Evolutionary conservation across 2,113 vertebrate genomes (phyloP).

Genomic region (Progne subis): DNA sequence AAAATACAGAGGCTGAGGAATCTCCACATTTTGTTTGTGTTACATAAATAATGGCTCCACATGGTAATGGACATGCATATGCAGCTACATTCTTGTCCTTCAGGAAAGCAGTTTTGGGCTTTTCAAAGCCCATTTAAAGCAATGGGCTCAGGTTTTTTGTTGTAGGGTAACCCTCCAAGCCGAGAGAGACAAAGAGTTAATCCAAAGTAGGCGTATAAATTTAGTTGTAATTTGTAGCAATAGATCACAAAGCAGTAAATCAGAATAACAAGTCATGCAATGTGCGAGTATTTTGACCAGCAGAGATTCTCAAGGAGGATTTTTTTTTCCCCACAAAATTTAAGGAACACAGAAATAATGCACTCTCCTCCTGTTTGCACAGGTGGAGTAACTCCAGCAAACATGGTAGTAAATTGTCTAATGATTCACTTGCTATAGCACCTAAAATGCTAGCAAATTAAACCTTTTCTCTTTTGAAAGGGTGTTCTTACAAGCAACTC

Average conservation of each 20-base stretch:
- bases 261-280: not conserved
- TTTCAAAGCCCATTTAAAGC: not conserved
- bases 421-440: not conserved
- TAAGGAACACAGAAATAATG: not conserved
- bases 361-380: not conserved
- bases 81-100: not conserved
- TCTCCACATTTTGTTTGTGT: not conserved
- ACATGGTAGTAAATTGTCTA: not conserved
- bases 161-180: not conserved
- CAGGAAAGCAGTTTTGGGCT: not conserved
- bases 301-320: rapidly evolving
- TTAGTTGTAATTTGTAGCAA: not conserved
- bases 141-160: not conserved
- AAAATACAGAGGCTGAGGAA: not conserved
- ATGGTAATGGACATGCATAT: rapidly evolving
- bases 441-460: not conserved
- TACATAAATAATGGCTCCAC: not conserved
- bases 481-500: not conserved
- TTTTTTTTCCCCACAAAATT: not conserved
- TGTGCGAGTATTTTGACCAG: not conserved
- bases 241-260: not conserved
- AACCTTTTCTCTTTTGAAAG: not conserved
- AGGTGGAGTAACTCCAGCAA: not conserved
- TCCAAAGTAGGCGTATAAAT: not conserved
- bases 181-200: not conserved